A percentile compares a stretch with the other conserved stretches of the same genome.
Conservation (phyloP, 1,140 invertebrate genomes). For the Plodia interpunctella region DNA sequence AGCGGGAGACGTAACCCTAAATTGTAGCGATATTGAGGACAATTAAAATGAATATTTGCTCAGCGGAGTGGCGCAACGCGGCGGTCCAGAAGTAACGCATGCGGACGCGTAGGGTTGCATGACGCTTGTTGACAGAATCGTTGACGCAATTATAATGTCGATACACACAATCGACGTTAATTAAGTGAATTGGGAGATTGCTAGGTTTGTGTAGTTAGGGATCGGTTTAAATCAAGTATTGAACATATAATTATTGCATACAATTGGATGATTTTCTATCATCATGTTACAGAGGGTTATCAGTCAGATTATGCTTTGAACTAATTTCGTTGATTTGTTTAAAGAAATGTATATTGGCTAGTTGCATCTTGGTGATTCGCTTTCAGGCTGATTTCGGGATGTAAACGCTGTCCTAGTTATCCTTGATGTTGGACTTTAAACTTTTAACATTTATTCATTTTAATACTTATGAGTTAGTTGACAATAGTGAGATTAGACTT, state of each 20-base stretch:
- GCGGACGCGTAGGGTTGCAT: slow-evolving; percentile 38
- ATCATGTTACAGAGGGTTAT: not conserved
- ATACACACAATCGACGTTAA: slow-evolving; percentile 5
- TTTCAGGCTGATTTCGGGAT: no score
- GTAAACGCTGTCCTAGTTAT: no score
- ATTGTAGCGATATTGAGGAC: slow-evolving; percentile 22
- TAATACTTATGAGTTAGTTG: no score
- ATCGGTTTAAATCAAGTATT: not conserved
- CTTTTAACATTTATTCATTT: no score
- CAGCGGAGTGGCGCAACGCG: slow-evolving; percentile 33
- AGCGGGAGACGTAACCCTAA: slow-evolving; percentile 22
- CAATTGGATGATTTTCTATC: not conserved
- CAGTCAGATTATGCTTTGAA: no score
- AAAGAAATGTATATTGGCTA: no score
- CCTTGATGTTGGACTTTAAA: no score
- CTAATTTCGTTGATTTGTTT: no score
- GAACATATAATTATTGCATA: slow-evolving; percentile 2
- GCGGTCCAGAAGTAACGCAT: slow-evolving; percentile 42
- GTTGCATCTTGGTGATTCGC: no score
- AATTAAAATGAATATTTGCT: slow-evolving; percentile 57
- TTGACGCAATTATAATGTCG: not conserved
- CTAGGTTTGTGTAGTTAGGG: not conserved
- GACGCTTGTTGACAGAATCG: slow-evolving; percentile 24
- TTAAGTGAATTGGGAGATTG: slow-evolving; percentile 4
- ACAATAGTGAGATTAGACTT: no score